Base-by-base conservation (phyloP, 2,888 invertebrate genomes). In the Diarsia mendica region DNA sequence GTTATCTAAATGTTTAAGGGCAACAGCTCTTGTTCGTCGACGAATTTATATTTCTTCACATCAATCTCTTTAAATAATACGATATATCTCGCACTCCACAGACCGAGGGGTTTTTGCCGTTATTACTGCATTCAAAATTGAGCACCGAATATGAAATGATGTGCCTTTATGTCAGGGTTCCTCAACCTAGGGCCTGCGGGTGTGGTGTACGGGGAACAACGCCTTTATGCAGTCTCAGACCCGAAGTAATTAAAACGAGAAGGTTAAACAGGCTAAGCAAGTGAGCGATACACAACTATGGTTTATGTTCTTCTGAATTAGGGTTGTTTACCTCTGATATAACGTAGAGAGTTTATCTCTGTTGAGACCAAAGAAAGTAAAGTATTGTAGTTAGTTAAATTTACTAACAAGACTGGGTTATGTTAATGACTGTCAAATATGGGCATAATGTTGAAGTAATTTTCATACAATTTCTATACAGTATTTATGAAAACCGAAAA, bases 61-160 rank as follows among this genome's bases (percentile, higher is more conserved):
- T 83, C 83, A 83, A 83, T 85, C 85, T 85, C 82, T 77, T 77
- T 85, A 85, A 83, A 85, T 83, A 85, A 83, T 85, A 69, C 77
- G 73, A 85, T 83, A 73, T 82, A 85, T 83, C 85, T 83, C 73
- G 51, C 80, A 75, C 72, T 82, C 60, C 82, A 71, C 69, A 73
- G 67, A 67, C 73, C 58, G 73, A 70, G 77, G 85, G 77, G 67
- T 71, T 75, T 78, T 58, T 73, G 68, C 53, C 49, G 68, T 82
- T 83, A 85, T 85, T 73, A 83, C 82, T 82, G 85, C 85, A 77
- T 85, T 83, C 82, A 68, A 73, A 83, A 73, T 73, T 83, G 77
- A 85, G 77, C 71, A 77, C 85, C 82, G 73, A 83, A 83, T 85
- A 77, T 83, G 77, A 77, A 85, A 85, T 85, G 48, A 73, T 77